These are phyloP conservation scores for Nymphalis urticae DNA, from an alignment of 2,888 invertebrate species.

Conservation along the genomic window DNA sequence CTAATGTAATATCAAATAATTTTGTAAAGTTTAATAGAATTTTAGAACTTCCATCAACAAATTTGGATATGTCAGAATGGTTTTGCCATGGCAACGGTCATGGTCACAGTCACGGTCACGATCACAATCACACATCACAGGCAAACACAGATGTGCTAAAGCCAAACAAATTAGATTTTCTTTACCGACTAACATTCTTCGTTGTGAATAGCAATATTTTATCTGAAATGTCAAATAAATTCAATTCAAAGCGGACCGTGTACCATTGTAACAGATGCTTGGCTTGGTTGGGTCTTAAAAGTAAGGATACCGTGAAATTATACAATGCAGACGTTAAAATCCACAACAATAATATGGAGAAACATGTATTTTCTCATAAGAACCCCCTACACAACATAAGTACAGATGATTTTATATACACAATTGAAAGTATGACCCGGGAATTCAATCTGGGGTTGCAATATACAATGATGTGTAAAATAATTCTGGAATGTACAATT, in stretches of 20 bases:
- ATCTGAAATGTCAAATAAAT: slow-evolving; percentile 68
- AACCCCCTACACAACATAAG: slow-evolving; percentile 49
- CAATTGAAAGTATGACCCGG: slow-evolving; percentile 74
- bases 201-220: slow-evolving; percentile 69
- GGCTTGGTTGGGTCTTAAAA: slow-evolving; percentile 80
- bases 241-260: slow-evolving; percentile 69
- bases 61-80: slow-evolving; percentile 84
- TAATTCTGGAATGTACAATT: slow-evolving; percentile 76
- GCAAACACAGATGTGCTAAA: slow-evolving; percentile 54
- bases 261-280: slow-evolving; percentile 82
- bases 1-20: slow-evolving; percentile 71
- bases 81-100: slow-evolving; percentile 83
- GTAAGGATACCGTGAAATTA: slow-evolving; percentile 70
- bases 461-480: slow-evolving; percentile 78
- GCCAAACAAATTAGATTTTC: slow-evolving; percentile 79
- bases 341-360: slow-evolving; percentile 50
- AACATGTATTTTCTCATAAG: slow-evolving; percentile 56
- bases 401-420: slow-evolving; percentile 78
- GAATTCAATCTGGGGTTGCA: slow-evolving; percentile 74
- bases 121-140: slow-evolving; percentile 46
- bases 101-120: slow-evolving; percentile 58
- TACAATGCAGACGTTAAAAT: slow-evolving; percentile 82
- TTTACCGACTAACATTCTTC: slow-evolving; percentile 81
- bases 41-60: slow-evolving; percentile 83
- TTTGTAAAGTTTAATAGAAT: slow-evolving; percentile 79